Evolutionary conservation across 2,797 vertebrate species (phyloP), one percentile per base, ranked within the genome.

Genomic region (Labroides dimidiatus): DNA sequence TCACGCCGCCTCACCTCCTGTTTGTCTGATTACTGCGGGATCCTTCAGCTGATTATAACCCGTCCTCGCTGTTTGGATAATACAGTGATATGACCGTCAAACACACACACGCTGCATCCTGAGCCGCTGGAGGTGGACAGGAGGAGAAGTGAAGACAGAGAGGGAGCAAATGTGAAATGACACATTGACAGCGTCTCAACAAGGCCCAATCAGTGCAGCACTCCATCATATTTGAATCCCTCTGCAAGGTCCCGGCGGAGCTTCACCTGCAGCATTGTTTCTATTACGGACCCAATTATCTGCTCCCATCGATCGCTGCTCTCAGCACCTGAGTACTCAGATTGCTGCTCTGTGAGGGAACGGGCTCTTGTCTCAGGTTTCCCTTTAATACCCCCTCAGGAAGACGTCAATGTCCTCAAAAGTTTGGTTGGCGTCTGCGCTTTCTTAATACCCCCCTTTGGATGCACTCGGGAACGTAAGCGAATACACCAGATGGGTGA

Each of bases 271-370:
- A 47, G 63, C 78, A 45, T 75, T 74, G 80, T 86, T 89, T 81
- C 87, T 69, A 85, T 87, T 75, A 87, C 54, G n/a, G 74, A 74
- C 72, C 82, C 81, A 84, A 87, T 91, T 84, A 85, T 86, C 71
- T 15, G 14, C 74, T 49, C 17, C 19, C 63, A 90, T 92, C 90
- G 21, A 91, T 91, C 69, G 65, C 56, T 4, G 62, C 85, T 81
- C 68, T 30, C 62, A 54, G 61, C 60, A 13, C 73, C 58, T 78
- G 74, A 87, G 79, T 63, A 66, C 80, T 78, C 75, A 6, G 56
- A 82, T 82, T 81, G 80, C 77, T 44, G 71, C 23, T 60, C 64
- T 69, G 63, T 54, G 76, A 81, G 64, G 75, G 62, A 77, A 84
- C 73, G 62, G 73, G 69, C 75, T 54, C 49, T 61, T 66, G 75